phyloP scores from a whole-genome alignment of 2,113 vertebrate species.

The Raja brachyura region DNA sequence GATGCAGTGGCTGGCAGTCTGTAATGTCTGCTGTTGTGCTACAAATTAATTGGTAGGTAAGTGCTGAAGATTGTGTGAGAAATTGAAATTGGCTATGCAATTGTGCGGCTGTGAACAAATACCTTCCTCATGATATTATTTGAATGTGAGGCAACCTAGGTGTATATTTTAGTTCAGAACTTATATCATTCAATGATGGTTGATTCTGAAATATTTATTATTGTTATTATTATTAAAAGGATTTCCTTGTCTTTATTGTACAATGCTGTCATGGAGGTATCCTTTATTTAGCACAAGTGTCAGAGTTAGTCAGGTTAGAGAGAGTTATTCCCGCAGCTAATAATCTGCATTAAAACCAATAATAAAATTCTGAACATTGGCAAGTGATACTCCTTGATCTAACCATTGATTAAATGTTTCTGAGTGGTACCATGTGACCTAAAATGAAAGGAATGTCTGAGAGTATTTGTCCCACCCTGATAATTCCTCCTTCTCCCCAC shows the following conservation, averaged over 20 bases:
- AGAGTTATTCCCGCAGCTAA: neutral
- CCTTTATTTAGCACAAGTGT: neutral
- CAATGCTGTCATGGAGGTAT: neutral
- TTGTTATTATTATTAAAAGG: too few species aligned
- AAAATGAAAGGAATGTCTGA: too few species aligned
- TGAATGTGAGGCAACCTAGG: neutral
- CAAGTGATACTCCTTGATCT: neutral
- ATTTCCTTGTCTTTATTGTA: neutral
- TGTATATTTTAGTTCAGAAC: neutral
- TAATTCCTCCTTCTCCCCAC: too few species aligned
- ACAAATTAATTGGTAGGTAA: neutral
- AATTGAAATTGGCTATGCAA: neutral
- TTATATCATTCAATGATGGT: neutral
- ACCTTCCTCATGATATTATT: neutral
- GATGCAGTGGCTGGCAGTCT: neutral
- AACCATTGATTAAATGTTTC: neutral
- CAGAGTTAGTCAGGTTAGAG: neutral
- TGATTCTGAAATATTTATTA: neutral
- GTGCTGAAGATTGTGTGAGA: constrained; percentile 11
- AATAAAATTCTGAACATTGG: too few species aligned
- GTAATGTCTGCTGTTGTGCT: neutral
- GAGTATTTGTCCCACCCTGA: too few species aligned
- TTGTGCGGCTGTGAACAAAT: neutral
- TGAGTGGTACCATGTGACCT: too few species aligned
- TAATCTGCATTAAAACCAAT: neutral